Conservation (phyloP, 1,140 invertebrate species). For the Andricus grossulariae region DNA sequence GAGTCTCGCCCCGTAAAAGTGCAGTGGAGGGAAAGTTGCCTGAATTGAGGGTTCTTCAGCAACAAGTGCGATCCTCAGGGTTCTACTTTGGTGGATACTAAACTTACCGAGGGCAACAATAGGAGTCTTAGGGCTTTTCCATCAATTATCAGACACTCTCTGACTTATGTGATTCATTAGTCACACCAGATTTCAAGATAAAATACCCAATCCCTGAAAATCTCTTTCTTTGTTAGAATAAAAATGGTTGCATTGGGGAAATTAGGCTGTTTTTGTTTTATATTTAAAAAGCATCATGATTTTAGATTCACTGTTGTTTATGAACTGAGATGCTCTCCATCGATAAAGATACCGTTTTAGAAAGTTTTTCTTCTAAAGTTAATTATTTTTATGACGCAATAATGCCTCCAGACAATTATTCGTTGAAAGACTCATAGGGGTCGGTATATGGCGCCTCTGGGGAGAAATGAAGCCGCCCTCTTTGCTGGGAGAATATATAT, state of each 20-base stretch:
- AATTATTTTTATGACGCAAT: constrained; percentile 24
- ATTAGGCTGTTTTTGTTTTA: too few species aligned
- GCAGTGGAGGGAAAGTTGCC: constrained; percentile 56
- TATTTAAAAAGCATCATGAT: too few species aligned
- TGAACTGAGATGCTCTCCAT: too few species aligned
- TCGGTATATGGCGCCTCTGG: constrained; percentile 19
- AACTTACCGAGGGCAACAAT: constrained; percentile 1
- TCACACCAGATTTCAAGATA: not conserved
- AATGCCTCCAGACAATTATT: constrained; percentile 25
- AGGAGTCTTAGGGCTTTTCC: constrained; percentile 47
- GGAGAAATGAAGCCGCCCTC: constrained; percentile 10
- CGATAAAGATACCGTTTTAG: too few species aligned
- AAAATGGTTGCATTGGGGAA: too few species aligned
- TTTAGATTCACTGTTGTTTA: too few species aligned
- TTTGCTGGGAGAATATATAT: constrained; percentile 13
- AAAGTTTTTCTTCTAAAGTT: not conserved
- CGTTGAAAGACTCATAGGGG: constrained; percentile 10
- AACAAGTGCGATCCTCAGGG: constrained; percentile 65
- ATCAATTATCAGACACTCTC: not conserved
- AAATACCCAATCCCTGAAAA: not conserved
- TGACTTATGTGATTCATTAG: constrained; percentile 8
- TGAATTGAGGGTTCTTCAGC: constrained; percentile 54
- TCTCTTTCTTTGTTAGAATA: not conserved
- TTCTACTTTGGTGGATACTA: not conserved
- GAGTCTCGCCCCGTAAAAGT: constrained; percentile 42